Conservation (phyloP, 1,140 invertebrate species). For the Macrostomum lignano region DNA sequence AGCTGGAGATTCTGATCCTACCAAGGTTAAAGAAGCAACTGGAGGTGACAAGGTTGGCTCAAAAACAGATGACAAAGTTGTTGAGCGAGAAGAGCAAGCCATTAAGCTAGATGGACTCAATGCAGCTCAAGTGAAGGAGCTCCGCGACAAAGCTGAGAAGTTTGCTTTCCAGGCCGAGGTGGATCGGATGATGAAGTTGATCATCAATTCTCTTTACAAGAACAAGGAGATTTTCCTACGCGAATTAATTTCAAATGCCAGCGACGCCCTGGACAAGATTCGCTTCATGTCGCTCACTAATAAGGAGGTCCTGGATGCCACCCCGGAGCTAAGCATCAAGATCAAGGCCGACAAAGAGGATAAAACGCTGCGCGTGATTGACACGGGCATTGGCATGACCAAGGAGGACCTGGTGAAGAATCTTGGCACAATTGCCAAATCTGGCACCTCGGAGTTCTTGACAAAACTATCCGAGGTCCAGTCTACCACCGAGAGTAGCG, state of each 20-base stretch:
- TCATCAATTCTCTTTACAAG: slow-evolving; percentile 7
- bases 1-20: too few relatives aligned
- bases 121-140: slow-evolving; percentile 2
- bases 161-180: slow-evolving; percentile 6
- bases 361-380: slow-evolving; percentile 27
- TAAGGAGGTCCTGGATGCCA: slow-evolving; percentile 8
- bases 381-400: slow-evolving; percentile 67
- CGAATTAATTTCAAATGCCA: slow-evolving; percentile 68
- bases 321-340: slow-evolving; percentile 7
- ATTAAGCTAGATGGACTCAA: neutral
- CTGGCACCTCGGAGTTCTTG: slow-evolving; percentile 55
- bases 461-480: slow-evolving; percentile 67
- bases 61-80: slow-evolving; percentile 2
- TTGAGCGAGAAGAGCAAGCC: slow-evolving; percentile 2
- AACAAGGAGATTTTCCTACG: slow-evolving; percentile 20
- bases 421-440: slow-evolving; percentile 64
- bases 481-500: slow-evolving; percentile 32
- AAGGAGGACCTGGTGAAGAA: slow-evolving; percentile 54
- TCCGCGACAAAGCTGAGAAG: slow-evolving; percentile 1
- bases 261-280: slow-evolving; percentile 43
- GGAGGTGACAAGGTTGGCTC: too few relatives aligned
- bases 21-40: too few relatives aligned
- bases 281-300: slow-evolving; percentile 64
- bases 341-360: slow-evolving; percentile 7
- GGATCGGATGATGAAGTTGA: slow-evolving; percentile 7